phyloP scores from a whole-genome alignment of 2,113 vertebrate species.

The Platanista minor region DNA sequence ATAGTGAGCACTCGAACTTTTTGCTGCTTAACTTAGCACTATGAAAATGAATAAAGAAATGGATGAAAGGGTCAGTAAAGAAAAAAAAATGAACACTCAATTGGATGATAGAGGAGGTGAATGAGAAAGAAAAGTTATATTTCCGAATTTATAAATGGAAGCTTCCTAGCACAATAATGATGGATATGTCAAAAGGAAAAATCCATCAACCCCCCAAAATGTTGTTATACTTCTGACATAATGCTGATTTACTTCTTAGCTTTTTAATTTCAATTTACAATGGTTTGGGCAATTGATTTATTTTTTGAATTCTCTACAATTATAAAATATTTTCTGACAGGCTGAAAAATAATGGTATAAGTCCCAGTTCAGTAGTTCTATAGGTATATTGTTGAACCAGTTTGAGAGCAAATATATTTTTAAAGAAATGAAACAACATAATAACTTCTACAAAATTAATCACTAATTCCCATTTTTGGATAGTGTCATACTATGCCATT shows the following conservation, averaged over 20 bases:
- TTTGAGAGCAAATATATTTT: neutral
- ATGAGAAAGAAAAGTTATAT: neutral
- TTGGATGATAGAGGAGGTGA: neutral
- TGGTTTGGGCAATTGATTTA: constrained; percentile 13
- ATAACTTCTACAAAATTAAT: neutral
- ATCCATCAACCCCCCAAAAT: neutral
- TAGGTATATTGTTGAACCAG: neutral
- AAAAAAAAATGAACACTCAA: constrained; percentile 18
- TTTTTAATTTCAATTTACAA: constrained; percentile 43
- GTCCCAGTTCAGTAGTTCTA: neutral
- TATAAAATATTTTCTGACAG: constrained; percentile 35
- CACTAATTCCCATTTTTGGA: neutral
- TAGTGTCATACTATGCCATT: neutral
- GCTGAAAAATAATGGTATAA: neutral
- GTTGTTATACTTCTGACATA: neutral
- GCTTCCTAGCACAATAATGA: neutral
- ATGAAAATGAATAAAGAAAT: constrained; percentile 4
- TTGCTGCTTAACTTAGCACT: neutral
- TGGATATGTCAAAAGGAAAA: neutral
- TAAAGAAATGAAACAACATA: constrained; percentile 6
- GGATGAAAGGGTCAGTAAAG: neutral
- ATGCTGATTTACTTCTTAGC: constrained; percentile 8
- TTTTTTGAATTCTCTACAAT: neutral
- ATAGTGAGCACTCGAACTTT: constrained; percentile 17
- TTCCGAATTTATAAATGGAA: constrained; percentile 34